Evolutionary conservation across 2,113 vertebrate species (phyloP), one percentile per base, ranked within the genome.

Genomic region (Capreolus pygargus): DNA sequence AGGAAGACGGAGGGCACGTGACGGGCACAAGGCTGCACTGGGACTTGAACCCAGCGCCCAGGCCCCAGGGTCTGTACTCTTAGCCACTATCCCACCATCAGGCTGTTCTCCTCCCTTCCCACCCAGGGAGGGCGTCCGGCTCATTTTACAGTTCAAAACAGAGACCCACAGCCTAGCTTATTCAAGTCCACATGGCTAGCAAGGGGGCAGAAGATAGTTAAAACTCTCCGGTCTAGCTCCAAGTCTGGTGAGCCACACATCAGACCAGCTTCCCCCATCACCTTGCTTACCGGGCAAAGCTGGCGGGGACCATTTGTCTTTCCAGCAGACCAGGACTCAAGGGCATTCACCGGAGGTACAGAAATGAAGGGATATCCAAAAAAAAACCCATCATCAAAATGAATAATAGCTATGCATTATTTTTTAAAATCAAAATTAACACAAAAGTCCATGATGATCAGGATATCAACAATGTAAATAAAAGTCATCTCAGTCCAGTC

Each of bases 241-340:
- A n/a, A 61, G 19, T 30, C 47, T 19, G 30, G 36, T 2, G 23
- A 23, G 5, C 27, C 13, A 23, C 28, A 4, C 0, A 1, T 19
- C 28, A 8, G 9, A 64, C 21, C 7, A 8, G 16, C 50, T n/a
- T 17, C 7, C 27, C 36, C 36, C 11, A 19, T 64, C 21, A 7
- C 9, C 47, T 47, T 17, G 21, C 11, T 3, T 8, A n/a, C 54
- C 55, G 52, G 50, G 28, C 54, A 78, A 95, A 86, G 36, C 13
- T 9, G n/a, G 19, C 7, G 7, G 1, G 3, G 25, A 27, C 45
- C 1, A 7, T 81, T 74, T 81, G n/a, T 47, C 47, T 27, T 95
- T 67, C 43, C 4, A 21, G 30, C n/a, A 50, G 61, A 4, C 45
- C 16, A 28, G 76, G 13, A 57, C 15, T 1, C 5, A 11, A 14